These are phyloP conservation scores for Acomys russatus DNA, from an alignment of 2,797 vertebrate species.

Conservation along the genomic window DNA sequence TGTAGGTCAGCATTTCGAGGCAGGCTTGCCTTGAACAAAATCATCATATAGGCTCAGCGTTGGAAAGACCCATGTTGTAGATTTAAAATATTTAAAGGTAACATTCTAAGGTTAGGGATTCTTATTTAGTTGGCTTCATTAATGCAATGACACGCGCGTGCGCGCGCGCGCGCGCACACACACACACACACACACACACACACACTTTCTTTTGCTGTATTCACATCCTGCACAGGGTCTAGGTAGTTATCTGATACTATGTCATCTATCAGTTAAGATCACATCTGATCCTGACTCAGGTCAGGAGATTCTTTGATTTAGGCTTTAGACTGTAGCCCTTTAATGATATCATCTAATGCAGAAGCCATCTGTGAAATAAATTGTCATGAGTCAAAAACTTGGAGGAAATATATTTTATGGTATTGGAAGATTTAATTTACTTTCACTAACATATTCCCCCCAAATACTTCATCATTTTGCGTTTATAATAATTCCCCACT, in stretches of 20 bases:
- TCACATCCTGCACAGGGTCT: not conserved
- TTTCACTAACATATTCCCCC: not conserved
- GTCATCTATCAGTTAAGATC: not conserved
- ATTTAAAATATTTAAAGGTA: conserved; percentile 55
- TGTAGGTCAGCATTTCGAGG: not conserved
- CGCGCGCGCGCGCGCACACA: too few species aligned
- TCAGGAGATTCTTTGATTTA: conserved; percentile 16
- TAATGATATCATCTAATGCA: not conserved
- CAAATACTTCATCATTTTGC: not conserved
- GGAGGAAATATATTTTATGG: conserved; percentile 9
- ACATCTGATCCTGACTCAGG: not conserved
- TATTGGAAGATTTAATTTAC: conserved; percentile 20
- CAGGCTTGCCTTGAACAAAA: not conserved
- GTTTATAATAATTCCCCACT: not conserved
- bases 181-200: too few species aligned
- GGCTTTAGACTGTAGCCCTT: conserved; percentile 40
- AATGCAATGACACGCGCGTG: not conserved
- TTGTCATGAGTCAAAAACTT: conserved; percentile 47
- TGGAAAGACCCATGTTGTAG: conserved; percentile 21
- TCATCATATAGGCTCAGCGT: not conserved
- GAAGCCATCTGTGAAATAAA: conserved; percentile 11
- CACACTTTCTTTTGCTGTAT: not conserved
- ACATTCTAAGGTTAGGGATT: not conserved
- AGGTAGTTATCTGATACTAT: not conserved
- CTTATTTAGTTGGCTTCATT: not conserved